These are phyloP conservation scores for Paracanthobrama guichenoti DNA, from an alignment of 2,113 vertebrate genomes.

Conservation along the genomic window DNA sequence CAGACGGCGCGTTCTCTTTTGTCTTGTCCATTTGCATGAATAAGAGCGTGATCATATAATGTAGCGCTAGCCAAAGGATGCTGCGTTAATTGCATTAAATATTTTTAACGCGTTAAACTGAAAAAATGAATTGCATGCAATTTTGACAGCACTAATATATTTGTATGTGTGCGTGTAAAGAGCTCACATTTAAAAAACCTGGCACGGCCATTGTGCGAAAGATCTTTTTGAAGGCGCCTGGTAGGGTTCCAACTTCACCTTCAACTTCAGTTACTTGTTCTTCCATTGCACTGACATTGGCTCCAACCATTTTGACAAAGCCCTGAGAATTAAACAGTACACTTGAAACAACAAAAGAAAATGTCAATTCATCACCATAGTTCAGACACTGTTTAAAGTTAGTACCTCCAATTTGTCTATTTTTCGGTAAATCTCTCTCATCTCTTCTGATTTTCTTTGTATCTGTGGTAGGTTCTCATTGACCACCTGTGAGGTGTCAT, in stretches of 20 bases:
- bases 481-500: conserved; percentile 89
- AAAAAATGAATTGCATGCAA: no score
- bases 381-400: not conserved
- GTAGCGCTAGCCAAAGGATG: no score
- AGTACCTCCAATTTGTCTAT: conserved; percentile 91
- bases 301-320: conserved; percentile 90
- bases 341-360: conserved; percentile 14
- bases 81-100: no score
- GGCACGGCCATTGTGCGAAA: conserved; percentile 85
- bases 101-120: no score
- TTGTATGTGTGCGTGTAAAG: not conserved
- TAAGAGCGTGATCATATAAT: no score
- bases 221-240: conserved; percentile 85
- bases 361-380: not conserved
- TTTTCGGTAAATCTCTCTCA: conserved; percentile 87
- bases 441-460: conserved; percentile 85
- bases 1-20: no score
- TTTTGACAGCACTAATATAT: no score
- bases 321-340: conserved; percentile 65
- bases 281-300: conserved; percentile 83
- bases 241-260: conserved; percentile 84
- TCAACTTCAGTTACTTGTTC: conserved; percentile 88
- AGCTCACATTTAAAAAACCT: conserved; percentile 82
- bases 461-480: conserved; percentile 92
- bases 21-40: no score